Evolutionary conservation across 2,888 invertebrate species (phyloP).

Genomic region (Lamellibrachia satsuma): DNA sequence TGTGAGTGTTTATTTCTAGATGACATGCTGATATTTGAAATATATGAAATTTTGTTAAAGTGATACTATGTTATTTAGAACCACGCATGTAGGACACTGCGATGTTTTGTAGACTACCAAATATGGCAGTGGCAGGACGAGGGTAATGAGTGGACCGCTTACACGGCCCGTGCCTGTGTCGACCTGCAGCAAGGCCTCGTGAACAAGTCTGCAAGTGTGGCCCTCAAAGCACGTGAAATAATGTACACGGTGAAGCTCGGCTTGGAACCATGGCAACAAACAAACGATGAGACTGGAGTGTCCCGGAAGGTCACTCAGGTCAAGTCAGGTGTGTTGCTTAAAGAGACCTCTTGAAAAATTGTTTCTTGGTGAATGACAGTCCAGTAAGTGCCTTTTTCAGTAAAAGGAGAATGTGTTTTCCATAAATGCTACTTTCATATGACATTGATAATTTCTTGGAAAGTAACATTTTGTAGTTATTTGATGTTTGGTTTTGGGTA

Average conservation of each 20-base stretch:
- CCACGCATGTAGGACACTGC: not conserved
- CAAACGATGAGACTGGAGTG: slow-evolving; percentile 51
- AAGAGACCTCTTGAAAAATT: slow-evolving; percentile 26
- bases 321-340: slow-evolving; percentile 48
- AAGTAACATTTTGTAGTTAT: too few relatives aligned
- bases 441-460: too few relatives aligned
- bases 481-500: too few relatives aligned
- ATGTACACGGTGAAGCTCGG: slow-evolving; percentile 48
- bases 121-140: slow-evolving; percentile 61
- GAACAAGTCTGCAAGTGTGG: slow-evolving; percentile 39
- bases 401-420: too few relatives aligned
- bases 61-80: not conserved
- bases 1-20: not conserved
- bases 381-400: not conserved
- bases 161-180: slow-evolving; percentile 40
- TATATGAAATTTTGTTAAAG: not conserved
- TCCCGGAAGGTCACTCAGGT: slow-evolving; percentile 46
- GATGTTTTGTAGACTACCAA: slow-evolving; percentile 47
- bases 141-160: slow-evolving; percentile 50
- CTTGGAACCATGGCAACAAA: slow-evolving; percentile 51
- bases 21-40: not conserved
- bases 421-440: too few relatives aligned
- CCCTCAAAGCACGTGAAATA: slow-evolving; percentile 31
- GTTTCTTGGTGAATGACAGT: not conserved
- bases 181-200: slow-evolving; percentile 47